Percentiles rank a stretch among this genome's conserved stretches.
Evolutionary conservation across 2,888 invertebrate species (phyloP).

Genomic region (Aplocera efformata): DNA sequence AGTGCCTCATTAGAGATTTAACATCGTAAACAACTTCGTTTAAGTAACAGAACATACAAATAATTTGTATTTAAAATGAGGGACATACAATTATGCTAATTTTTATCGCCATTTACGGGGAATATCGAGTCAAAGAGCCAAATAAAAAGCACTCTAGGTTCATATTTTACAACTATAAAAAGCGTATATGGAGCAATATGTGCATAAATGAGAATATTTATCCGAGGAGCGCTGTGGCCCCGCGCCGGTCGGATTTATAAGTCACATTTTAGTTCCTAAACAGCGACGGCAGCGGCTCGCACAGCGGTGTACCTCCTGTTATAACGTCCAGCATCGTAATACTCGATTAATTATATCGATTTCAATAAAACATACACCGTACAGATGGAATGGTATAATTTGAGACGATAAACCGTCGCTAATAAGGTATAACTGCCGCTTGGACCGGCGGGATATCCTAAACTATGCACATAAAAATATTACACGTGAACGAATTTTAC

Average conservation of each 20-base stretch:
- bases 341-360: slow-evolving; percentile 76
- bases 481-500: slow-evolving; percentile 53
- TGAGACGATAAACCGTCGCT: slow-evolving; percentile 61
- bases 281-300: slow-evolving; percentile 47
- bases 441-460: slow-evolving; percentile 52
- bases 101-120: slow-evolving; percentile 67
- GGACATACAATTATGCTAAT: slow-evolving; percentile 76
- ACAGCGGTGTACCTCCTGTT: slow-evolving; percentile 71
- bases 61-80: slow-evolving; percentile 63
- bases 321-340: slow-evolving; percentile 75
- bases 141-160: slow-evolving; percentile 63
- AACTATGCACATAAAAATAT: slow-evolving; percentile 56
- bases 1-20: slow-evolving; percentile 47
- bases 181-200: slow-evolving; percentile 79
- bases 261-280: slow-evolving; percentile 55
- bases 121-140: slow-evolving; percentile 57
- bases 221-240: slow-evolving; percentile 39
- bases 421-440: slow-evolving; percentile 69
- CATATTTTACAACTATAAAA: slow-evolving; percentile 78
- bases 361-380: slow-evolving; percentile 75
- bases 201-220: slow-evolving; percentile 79
- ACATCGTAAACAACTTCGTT: slow-evolving; percentile 56
- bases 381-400: slow-evolving; percentile 74
- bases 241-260: slow-evolving; percentile 56
- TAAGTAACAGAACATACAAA: slow-evolving; percentile 56